phyloP scores from a whole-genome alignment of 2,888 invertebrate species.

The Thereva nobilitata region DNA sequence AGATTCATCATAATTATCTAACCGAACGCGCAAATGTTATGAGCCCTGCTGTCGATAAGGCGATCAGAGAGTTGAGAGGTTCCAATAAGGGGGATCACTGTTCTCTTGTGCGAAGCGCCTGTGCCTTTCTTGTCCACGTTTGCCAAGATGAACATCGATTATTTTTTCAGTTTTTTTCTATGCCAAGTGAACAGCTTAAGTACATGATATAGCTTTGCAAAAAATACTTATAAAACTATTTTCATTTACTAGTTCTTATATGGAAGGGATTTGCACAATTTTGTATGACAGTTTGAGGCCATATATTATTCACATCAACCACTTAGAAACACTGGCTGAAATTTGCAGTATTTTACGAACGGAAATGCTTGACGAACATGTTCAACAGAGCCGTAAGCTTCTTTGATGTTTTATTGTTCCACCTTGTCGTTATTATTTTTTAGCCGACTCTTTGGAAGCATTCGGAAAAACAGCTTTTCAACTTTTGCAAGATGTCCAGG shows the following conservation, averaged over 20 bases:
- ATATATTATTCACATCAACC: conserved; percentile 93
- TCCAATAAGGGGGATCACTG: conserved; percentile 77
- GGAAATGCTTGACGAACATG: conserved; percentile 91
- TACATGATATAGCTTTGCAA: conserved; percentile 52
- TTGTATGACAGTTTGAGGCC: conserved; percentile 93
- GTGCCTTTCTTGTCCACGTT: conserved; percentile 88
- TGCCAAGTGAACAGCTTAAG: conserved; percentile 68
- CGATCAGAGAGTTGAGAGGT: conserved; percentile 67
- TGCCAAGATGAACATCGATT: conserved; percentile 93
- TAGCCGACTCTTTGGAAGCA: conserved; percentile 71
- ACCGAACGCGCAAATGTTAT: conserved; percentile 70
- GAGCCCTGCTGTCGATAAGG: conserved; percentile 70
- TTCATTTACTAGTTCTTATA: conserved; percentile 65
- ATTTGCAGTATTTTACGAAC: conserved; percentile 90
- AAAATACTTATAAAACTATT: not conserved
- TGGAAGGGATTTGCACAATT: conserved; percentile 82
- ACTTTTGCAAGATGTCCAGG: conserved; percentile 92
- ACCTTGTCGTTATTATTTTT: conserved; percentile 41
- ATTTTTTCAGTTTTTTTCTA: conserved; percentile 86
- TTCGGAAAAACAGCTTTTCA: conserved; percentile 80
- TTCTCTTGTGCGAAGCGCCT: conserved; percentile 81
- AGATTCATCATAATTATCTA: conserved; percentile 84
- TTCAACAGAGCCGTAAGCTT: conserved; percentile 75
- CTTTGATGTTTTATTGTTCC: conserved; percentile 39
- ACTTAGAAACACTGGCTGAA: conserved; percentile 95